These are phyloP conservation scores for Gerris buenoi DNA, from an alignment of 1,140 invertebrate genomes.

Conservation along the genomic window DNA sequence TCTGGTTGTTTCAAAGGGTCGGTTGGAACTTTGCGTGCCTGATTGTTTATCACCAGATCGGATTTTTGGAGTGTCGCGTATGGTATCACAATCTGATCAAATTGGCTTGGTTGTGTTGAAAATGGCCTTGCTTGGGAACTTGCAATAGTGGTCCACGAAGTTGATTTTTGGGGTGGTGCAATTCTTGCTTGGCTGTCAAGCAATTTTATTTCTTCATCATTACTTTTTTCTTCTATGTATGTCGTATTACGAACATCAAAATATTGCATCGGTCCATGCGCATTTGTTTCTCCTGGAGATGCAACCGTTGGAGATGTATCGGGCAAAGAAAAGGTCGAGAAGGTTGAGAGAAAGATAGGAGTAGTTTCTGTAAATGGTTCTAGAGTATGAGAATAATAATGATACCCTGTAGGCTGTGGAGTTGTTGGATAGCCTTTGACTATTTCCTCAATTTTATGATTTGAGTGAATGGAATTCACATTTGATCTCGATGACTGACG, in stretches of 20 bases:
- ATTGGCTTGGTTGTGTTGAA: conserved; percentile 13
- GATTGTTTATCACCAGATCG: conserved; percentile 24
- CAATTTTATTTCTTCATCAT: neutral
- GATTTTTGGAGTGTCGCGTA: conserved; percentile 43
- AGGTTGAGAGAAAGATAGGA: neutral
- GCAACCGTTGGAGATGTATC: neutral
- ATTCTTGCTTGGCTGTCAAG: conserved; percentile 2
- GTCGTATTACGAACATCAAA: conserved; percentile 6
- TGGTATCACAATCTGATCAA: conserved; percentile 54
- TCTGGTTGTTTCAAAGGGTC: conserved; percentile 19
- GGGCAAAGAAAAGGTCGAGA: neutral
- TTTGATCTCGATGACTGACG: neutral
- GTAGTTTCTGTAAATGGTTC: neutral
- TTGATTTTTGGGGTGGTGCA: neutral
- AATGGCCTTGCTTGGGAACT: conserved; percentile 4
- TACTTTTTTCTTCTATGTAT: conserved; percentile 4
- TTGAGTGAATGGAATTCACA: neutral
- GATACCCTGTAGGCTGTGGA: neutral
- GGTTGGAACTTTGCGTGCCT: conserved; percentile 34
- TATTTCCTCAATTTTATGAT: neutral
- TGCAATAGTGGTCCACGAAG: neutral
- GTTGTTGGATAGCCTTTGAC: neutral
- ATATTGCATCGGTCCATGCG: conserved; percentile 1
- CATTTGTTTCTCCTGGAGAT: neutral
- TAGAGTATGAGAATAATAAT: neutral